Base-by-base conservation (phyloP, 2,888 invertebrate genomes). In the Orchestes rusci region DNA sequence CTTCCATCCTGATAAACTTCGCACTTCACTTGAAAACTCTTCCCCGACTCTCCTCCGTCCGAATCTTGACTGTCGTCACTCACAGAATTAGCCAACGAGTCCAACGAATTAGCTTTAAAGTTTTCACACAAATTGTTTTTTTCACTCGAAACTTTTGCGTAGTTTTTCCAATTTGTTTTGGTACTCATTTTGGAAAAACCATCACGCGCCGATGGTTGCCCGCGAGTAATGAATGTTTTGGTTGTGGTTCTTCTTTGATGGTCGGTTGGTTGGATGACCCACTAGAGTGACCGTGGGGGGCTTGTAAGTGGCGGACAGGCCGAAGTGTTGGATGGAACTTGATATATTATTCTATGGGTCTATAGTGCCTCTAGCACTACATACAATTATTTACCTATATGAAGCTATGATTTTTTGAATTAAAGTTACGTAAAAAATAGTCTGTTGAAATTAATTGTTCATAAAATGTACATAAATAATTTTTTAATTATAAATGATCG, bases 51-150 rank as follows among this genome's bases (percentile, higher is more conserved):
- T 40, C 80, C 80, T 1, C 81, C 81, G 60, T 80, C 77, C 16
- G 76, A 77, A 35, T 68, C 67, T 45, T 75, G 74, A 30, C 44
- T 44, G 58, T 79, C 79, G 23, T 76, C 79, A 55, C 75, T 76
- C 0, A 81, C 81, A 3, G 81, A 77, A 66, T 81, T 81, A 47
- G 80, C 81, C 19, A 82, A 70, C 51, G 80, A 80, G 61, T 82
- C 82, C 37, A 82, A 65, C 2, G 80, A 81, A 34, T 79, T 75
- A 2, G 78, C 73, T 40, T 61, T 59, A 51, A 56, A 61, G 43
- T 57, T 59, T 16, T 57, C 57, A n/a, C 53, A 50, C 16, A 50
- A 40, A 16, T 13, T 38, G 17, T 43, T 42, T 16, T 37, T 33
- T 17, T 30, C 36, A 17, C 16, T 30, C n/a, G n/a, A n/a, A n/a